phyloP scores from a whole-genome alignment of 2,888 invertebrate species.

The Agrotis ipsilon region DNA sequence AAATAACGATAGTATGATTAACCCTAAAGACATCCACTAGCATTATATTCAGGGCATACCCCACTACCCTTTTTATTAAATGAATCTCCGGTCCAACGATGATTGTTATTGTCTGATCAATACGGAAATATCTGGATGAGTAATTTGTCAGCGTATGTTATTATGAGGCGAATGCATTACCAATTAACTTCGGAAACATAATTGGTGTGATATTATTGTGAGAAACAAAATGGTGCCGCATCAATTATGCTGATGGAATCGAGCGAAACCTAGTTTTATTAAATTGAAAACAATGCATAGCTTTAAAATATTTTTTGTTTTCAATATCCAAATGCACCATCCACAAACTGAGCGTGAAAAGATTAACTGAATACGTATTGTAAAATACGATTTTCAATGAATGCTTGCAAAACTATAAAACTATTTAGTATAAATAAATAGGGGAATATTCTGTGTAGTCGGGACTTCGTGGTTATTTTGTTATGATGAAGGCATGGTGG shows the following conservation, averaged over 20 bases:
- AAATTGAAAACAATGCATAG: slow-evolving; percentile 22
- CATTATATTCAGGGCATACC: not conserved
- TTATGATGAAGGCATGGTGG: not conserved
- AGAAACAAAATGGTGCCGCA: slow-evolving; percentile 36
- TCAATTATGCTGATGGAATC: slow-evolving; percentile 50
- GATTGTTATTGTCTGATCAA: slow-evolving; percentile 24
- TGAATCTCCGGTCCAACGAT: not conserved
- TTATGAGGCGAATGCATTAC: slow-evolving; percentile 50
- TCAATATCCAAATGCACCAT: slow-evolving; percentile 29
- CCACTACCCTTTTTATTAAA: not conserved
- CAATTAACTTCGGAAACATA: slow-evolving; percentile 56
- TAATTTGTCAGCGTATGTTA: slow-evolving; percentile 45
- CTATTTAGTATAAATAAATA: slow-evolving; percentile 27
- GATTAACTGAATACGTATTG: slow-evolving; percentile 30
- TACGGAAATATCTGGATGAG: slow-evolving; percentile 42
- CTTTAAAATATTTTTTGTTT: slow-evolving; percentile 50
- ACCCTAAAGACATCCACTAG: not conserved
- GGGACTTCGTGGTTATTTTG: no score
- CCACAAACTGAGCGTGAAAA: slow-evolving; percentile 28
- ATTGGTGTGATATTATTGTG: slow-evolving; percentile 52
- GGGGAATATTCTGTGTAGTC: not conserved
- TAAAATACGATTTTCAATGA: slow-evolving; percentile 33
- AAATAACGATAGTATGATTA: not conserved
- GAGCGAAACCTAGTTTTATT: slow-evolving; percentile 34
- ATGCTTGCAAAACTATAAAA: not conserved